A percentile compares a stretch with the other conserved stretches of the same genome.
phyloP scores from a whole-genome alignment of 2,888 invertebrate genomes.

The Amorpha juglandis region DNA sequence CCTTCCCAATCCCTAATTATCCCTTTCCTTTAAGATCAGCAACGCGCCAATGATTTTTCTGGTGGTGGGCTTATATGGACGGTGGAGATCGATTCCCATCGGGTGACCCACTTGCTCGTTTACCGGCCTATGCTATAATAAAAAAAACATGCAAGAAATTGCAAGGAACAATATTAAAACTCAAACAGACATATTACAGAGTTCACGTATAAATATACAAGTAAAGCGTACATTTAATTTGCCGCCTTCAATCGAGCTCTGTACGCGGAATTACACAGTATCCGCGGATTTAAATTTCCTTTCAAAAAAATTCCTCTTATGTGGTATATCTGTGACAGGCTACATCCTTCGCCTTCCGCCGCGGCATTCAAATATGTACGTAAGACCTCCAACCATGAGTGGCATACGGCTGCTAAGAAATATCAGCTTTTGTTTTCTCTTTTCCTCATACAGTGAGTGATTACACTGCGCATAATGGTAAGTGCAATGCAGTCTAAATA shows the following conservation, averaged over 20 bases:
- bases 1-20: no score
- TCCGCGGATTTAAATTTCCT: constrained; percentile 50
- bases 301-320: constrained; percentile 49
- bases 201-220: not conserved
- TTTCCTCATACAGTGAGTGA: not conserved
- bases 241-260: not conserved
- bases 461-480: no score
- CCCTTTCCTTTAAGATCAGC: no score
- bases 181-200: not conserved
- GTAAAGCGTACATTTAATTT: constrained; percentile 1
- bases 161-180: not conserved
- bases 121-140: no score
- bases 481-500: no score
- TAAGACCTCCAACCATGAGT: constrained; percentile 35
- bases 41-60: no score
- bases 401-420: constrained; percentile 40
- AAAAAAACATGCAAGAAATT: no score
- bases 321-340: constrained; percentile 53
- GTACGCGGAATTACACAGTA: constrained; percentile 31
- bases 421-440: constrained; percentile 29
- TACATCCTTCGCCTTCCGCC: constrained; percentile 50
- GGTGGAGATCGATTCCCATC: no score
- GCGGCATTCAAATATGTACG: constrained; percentile 67
- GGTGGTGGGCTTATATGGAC: no score
- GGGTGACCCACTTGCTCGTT: no score